Base-by-base conservation (phyloP, 53 echinoderm and acorn worm species). In the Mesocentrotus franciscanus region DNA sequence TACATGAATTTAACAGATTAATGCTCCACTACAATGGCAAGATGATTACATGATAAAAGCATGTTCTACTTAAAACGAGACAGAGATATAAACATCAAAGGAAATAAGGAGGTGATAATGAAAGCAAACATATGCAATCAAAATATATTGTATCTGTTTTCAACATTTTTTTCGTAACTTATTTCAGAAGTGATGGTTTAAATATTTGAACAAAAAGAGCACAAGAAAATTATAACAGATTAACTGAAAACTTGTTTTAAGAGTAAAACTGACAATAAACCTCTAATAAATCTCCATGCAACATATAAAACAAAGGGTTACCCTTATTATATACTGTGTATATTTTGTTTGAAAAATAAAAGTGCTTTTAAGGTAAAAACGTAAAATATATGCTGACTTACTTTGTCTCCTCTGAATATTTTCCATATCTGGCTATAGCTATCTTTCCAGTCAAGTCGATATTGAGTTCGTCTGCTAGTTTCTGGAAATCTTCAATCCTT, bases 391-490 rank as follows among this genome's bases (percentile, higher is more conserved):
- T 9, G 56, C 30, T 55, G 8, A 81, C 35, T 96, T 74, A 99
- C 99, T 97, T 99, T 99, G 62, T 98, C 97, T 56, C 99, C 99
- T 85, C 99, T 90, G 95, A 99, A 99, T 70, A 98, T 97, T 85
- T 96, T 39, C 97, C 99, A 92, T 98, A 99, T 22, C 98, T 96
- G 22, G 99, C 99, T 29, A 99, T 98, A 1, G 96, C 97, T 39
- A 99, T 97, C 84, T 99, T 99, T 27, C 99, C 99, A 14, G 97
- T 95, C 71, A 99, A 95, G 90, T 97, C 96, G 30, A 99, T 93
- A 15, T 61, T 66, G 55, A 97, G 97, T 11, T 93, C 96, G n/a
- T 91, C 94, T 66, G 95, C 87, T 7, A 99, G 90, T 39, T 95
- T 72, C 71, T 97, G 97, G 90, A 97, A 99, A 78, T 99, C 99